Conservation (phyloP, 2,797 vertebrate genomes). For the Petrocephalus schoutedeni region DNA sequence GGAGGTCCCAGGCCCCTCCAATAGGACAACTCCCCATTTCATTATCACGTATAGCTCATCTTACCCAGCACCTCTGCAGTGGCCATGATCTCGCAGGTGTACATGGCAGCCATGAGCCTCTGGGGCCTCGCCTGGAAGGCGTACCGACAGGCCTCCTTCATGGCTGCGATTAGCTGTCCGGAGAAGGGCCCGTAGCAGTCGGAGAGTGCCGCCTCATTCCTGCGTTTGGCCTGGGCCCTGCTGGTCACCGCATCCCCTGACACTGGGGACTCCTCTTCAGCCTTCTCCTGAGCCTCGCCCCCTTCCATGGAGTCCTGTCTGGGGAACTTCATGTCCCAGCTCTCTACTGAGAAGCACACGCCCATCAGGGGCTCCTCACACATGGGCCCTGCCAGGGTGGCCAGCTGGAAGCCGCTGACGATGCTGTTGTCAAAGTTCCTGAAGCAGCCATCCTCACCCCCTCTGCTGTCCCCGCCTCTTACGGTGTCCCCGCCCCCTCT, state of each 20-base stretch:
- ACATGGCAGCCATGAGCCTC: constrained; percentile 96
- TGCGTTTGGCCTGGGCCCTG: constrained; percentile 34
- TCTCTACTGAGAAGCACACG: constrained; percentile 85
- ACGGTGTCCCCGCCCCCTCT: background rate
- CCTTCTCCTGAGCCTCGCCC: background rate
- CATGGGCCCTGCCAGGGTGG: constrained; percentile 85
- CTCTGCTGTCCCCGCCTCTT: background rate
- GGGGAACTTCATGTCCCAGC: constrained; percentile 69
- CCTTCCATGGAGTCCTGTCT: constrained; percentile 32
- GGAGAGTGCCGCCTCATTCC: constrained; percentile 42
- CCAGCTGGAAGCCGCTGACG: constrained; percentile 91
- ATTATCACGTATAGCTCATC: constrained; percentile 26
- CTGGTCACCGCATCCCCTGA: constrained; percentile 18
- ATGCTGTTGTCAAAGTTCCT: constrained; percentile 86
- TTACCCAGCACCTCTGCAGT: constrained; percentile 92
- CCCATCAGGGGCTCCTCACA: constrained; percentile 97
- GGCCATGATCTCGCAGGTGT: constrained; percentile 93
- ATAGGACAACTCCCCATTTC: background rate
- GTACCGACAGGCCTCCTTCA: constrained; percentile 87
- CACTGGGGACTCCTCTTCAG: background rate
- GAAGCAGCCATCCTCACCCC: constrained; percentile 43
- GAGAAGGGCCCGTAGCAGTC: constrained; percentile 89
- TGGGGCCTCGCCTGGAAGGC: constrained; percentile 85
- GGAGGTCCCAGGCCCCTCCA: background rate
- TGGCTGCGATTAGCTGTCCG: constrained; percentile 86